Evolutionary conservation across 1,140 invertebrate genomes (phyloP).

Genomic region (Calephelis virginiensis): DNA sequence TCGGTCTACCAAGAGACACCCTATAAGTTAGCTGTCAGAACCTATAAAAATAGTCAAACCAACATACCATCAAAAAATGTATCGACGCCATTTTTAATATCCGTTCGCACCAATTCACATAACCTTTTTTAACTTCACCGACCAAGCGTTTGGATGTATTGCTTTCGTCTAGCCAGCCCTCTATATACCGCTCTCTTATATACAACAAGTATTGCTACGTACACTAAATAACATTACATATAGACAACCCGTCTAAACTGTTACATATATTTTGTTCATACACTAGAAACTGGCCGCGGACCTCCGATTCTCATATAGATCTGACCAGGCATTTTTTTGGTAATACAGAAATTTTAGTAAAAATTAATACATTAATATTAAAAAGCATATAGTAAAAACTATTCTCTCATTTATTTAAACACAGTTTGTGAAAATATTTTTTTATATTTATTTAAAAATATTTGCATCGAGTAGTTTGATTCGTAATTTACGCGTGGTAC

Average conservation of each 20-base stretch:
- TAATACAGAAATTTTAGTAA: too few species aligned
- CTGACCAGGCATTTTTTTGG: neutral
- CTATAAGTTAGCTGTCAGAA: neutral
- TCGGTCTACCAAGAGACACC: neutral
- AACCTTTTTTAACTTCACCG: slow-evolving; percentile 33
- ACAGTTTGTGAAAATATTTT: too few species aligned
- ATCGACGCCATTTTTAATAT: slow-evolving; percentile 48
- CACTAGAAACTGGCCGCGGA: slow-evolving; percentile 6
- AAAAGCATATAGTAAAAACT: too few species aligned
- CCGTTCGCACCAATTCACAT: slow-evolving; percentile 52
- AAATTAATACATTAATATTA: too few species aligned
- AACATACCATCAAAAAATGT: slow-evolving; percentile 57
- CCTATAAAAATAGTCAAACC: neutral
- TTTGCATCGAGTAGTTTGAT: too few species aligned
- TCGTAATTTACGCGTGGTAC: too few species aligned
- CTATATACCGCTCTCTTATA: slow-evolving; percentile 37
- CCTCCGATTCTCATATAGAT: neutral
- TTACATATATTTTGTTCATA: slow-evolving; percentile 5
- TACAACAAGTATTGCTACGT: slow-evolving; percentile 31
- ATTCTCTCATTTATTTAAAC: too few species aligned
- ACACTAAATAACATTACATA: slow-evolving; percentile 16
- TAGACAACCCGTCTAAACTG: slow-evolving; percentile 3
- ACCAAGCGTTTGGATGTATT: slow-evolving; percentile 34
- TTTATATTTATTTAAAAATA: too few species aligned
- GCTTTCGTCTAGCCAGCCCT: slow-evolving; percentile 29